These are phyloP conservation scores for Sthenelais limicola DNA, from an alignment of 2,888 invertebrate genomes.

Conservation along the genomic window DNA sequence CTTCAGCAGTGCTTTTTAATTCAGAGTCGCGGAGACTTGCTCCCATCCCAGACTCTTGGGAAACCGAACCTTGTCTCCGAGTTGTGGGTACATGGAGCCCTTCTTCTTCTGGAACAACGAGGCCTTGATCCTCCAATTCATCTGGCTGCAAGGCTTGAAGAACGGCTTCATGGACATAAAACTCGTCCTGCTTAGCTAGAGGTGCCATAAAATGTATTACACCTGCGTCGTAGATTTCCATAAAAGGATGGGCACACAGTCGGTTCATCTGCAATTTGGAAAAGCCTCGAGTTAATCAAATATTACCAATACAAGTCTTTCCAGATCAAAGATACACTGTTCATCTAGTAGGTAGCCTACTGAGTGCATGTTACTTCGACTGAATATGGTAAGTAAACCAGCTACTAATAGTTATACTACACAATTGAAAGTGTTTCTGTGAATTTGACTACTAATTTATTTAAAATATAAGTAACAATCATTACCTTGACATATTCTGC, in stretches of 20 bases:
- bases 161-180: constrained; percentile 72
- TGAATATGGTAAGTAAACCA: too few species aligned
- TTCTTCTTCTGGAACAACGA: background rate
- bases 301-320: too few species aligned
- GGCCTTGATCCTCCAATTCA: constrained; percentile 7
- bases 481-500: constrained; percentile 71
- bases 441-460: background rate
- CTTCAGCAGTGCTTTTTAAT: background rate
- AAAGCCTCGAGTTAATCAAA: too few species aligned
- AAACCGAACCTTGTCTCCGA: background rate
- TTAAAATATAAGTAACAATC: background rate
- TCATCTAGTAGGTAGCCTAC: too few species aligned
- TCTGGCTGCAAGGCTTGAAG: background rate
- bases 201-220: constrained; percentile 73
- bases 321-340: too few species aligned
- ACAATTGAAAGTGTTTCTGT: background rate
- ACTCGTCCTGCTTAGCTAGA: constrained; percentile 73
- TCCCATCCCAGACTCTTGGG: background rate
- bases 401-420: too few species aligned
- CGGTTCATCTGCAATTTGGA: constrained; percentile 20
- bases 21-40: background rate
- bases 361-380: too few species aligned
- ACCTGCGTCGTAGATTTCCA: constrained; percentile 72
- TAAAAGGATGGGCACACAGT: constrained; percentile 73
- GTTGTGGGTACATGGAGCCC: background rate